Evolutionary conservation across 2,888 invertebrate genomes (phyloP), one percentile per base, ranked within the genome.

Genomic region (Eristalinus sepulchralis): DNA sequence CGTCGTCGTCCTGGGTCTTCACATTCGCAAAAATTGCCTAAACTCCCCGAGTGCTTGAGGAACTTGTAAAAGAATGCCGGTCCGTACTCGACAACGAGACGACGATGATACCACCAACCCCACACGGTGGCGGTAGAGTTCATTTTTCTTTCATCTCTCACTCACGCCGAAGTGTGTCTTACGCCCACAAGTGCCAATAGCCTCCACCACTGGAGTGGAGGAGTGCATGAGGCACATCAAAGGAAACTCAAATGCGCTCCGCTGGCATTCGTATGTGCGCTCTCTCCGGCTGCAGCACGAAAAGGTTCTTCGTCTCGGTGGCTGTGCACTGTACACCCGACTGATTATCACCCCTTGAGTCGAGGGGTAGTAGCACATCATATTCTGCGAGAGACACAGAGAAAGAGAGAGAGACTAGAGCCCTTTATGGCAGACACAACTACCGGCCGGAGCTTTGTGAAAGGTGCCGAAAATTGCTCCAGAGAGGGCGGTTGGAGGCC

Each of bases 401-500:
- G 27, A 5, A 5, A 27, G 27, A 27, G 27, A 27, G 27, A 27
- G 27, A 70, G 78, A 67, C 80, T 76, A 76, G 76, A 80, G 80
- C 80, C 76, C 84, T 85, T 81, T 59, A 86, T 78, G 53, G 34
- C 2, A 5, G 2, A 60, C 67, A 77, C 68, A 82, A 82, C 85
- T 82, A 86, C 63, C 20, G 55, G 64, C 84, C 66, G 24, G 55
- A 31, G 67, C 76, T 72, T 75, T 75, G 75, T 79, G 64, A 72
- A 83, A 86, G 83, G 83, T 86, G 83, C 86, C 86, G 86, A 86
- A 86, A 86, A 86, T 78, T 79, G 60, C 63, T 67, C 57, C 47
- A 36, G 11, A 5, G 31, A 34, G 66, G 13, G 24, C 55, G 34
- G 27, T 0, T 20, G 75, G 27, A 75, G 33, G 64, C 78, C 71